Conservation (phyloP, 2,797 vertebrate genomes). For the Periparus ater region DNA sequence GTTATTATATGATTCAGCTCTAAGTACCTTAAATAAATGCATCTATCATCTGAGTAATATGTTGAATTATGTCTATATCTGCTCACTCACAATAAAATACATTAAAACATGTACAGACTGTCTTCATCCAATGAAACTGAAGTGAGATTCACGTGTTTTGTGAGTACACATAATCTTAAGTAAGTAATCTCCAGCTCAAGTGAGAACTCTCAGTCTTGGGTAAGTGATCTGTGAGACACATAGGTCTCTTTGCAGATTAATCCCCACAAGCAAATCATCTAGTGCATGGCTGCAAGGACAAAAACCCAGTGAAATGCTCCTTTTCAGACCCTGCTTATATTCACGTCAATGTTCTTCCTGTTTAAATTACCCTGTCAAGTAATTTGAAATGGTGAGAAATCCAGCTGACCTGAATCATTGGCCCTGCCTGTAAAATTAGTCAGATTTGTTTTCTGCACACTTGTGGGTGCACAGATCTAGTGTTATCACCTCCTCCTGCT, state of each 20-base stretch:
- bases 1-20: not conserved
- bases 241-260: not conserved
- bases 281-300: not conserved
- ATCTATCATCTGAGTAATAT: not conserved
- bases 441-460: not conserved
- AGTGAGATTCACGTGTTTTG: not conserved
- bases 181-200: not conserved
- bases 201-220: not conserved
- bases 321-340: not conserved
- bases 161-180: not conserved
- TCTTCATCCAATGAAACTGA: not conserved
- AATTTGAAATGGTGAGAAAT: not conserved
- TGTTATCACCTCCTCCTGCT: not conserved
- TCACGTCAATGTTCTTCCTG: not conserved
- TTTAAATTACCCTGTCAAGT: not conserved
- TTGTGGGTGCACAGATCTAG: not conserved
- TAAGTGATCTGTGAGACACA: not conserved
- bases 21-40: not conserved
- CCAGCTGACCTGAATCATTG: rapidly evolving
- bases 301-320: not conserved
- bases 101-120: not conserved
- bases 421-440: not conserved
- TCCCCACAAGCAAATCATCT: not conserved
- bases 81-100: not conserved
- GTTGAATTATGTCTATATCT: not conserved